Evolutionary conservation across 2,888 invertebrate species (phyloP).

Genomic region (Schizaphis graminum): DNA sequence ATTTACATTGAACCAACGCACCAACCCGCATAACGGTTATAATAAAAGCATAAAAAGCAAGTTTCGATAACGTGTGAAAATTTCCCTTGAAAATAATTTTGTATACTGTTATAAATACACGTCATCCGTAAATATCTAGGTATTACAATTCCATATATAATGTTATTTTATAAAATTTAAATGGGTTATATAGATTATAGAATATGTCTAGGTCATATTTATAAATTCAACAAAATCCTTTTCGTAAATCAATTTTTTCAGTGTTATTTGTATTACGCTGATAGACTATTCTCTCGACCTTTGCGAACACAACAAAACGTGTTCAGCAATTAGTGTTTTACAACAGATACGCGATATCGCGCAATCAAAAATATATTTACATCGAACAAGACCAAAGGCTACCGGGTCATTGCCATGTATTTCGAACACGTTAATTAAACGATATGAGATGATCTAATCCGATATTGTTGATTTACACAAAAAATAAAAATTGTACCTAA

Average conservation of each 20-base stretch:
- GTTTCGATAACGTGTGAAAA: neutral
- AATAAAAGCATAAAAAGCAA: neutral
- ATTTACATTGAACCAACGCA: neutral
- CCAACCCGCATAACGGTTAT: neutral
- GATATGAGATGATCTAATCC: neutral
- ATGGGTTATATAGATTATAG: neutral
- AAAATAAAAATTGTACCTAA: neutral
- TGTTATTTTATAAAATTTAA: neutral
- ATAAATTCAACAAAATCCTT: neutral
- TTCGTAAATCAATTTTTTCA: constrained; percentile 35
- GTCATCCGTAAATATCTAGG: neutral
- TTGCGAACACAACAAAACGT: constrained; percentile 23
- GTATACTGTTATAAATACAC: neutral
- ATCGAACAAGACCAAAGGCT: constrained; percentile 46
- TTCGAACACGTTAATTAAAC: constrained; percentile 7
- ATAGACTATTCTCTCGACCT: constrained; percentile 27
- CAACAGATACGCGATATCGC: neutral
- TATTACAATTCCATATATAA: neutral
- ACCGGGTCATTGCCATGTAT: constrained; percentile 57
- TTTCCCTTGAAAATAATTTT: neutral
- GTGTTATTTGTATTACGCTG: neutral
- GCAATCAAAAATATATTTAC: constrained; percentile 16
- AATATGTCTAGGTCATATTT: constrained; percentile 43
- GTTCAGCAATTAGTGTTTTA: constrained; percentile 28
- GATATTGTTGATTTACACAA: neutral